Evolutionary conservation across 1,140 invertebrate genomes (phyloP).

Genomic region (Nasonia longicornis): DNA sequence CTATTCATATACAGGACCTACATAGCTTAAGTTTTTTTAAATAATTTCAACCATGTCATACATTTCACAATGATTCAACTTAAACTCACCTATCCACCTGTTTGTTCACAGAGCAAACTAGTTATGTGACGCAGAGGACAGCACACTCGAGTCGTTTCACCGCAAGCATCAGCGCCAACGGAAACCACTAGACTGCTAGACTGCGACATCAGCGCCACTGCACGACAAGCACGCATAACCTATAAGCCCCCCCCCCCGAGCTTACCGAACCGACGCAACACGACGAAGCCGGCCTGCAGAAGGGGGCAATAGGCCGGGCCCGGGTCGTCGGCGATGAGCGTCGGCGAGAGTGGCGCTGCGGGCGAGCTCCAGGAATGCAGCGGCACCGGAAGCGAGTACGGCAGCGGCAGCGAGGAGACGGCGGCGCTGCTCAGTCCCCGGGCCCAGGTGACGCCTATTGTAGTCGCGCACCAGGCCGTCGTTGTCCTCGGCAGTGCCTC

Average conservation of each 20-base stretch:
- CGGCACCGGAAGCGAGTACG: conserved; percentile 63
- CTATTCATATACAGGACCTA: too few species aligned
- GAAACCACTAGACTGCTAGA: too few species aligned
- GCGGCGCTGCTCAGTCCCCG: conserved; percentile 77
- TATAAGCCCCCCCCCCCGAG: background rate
- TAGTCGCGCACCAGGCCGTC: conserved; percentile 60
- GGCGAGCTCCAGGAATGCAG: conserved; percentile 59
- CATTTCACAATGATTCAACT: too few species aligned
- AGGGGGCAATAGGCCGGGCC: background rate
- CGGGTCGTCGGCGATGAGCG: conserved; percentile 55
- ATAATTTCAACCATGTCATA: too few species aligned
- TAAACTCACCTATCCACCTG: too few species aligned
- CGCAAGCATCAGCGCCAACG: background rate
- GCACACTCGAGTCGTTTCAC: background rate
- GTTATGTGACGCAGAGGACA: conserved; percentile 4
- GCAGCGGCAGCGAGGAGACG: conserved; percentile 81
- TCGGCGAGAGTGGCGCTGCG: conserved; percentile 61
- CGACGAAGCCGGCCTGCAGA: background rate
- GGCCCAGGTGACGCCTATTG: conserved; percentile 66
- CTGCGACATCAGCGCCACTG: background rate
- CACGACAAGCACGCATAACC: background rate
- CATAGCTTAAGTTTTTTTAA: too few species aligned
- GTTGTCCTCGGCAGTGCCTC: conserved; percentile 53
- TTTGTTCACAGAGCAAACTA: background rate
- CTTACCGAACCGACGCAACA: background rate